A percentile compares a stretch with the other conserved stretches of the same genome.
Evolutionary conservation across 2,113 vertebrate genomes (phyloP).

Genomic region (Cricetomys ansorgei): DNA sequence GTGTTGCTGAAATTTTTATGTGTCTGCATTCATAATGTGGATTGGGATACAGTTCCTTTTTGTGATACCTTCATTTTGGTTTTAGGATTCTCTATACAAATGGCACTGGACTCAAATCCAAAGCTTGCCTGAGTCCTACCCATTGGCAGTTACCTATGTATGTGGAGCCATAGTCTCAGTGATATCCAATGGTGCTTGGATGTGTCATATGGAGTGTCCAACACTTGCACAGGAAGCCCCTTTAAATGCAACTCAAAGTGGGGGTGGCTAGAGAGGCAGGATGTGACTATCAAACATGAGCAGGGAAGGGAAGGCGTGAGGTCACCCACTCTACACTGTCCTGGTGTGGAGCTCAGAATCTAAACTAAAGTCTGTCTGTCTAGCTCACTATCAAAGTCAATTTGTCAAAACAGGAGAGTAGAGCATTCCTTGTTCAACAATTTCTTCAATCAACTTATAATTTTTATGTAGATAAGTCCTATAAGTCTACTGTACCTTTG

Average conservation of each 20-base stretch:
- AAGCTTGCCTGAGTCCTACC: neutral
- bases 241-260: neutral
- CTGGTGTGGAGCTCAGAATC: neutral
- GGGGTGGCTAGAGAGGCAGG: neutral
- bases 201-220: neutral
- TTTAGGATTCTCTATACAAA: neutral
- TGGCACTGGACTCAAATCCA: neutral
- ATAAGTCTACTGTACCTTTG: neutral
- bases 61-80: neutral
- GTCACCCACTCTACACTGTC: neutral
- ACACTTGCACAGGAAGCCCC: neutral
- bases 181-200: neutral
- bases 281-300: accelerated
- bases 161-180: neutral
- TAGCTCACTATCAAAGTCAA: neutral
- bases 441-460: neutral
- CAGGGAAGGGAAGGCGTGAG: neutral
- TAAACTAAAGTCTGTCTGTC: neutral
- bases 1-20: neutral
- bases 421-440: neutral
- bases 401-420: neutral
- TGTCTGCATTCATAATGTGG: neutral
- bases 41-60: neutral
- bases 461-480: neutral
- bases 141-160: too few species aligned